Base-by-base conservation (phyloP, 1,140 invertebrate species). In the Drosophila hydei region DNA sequence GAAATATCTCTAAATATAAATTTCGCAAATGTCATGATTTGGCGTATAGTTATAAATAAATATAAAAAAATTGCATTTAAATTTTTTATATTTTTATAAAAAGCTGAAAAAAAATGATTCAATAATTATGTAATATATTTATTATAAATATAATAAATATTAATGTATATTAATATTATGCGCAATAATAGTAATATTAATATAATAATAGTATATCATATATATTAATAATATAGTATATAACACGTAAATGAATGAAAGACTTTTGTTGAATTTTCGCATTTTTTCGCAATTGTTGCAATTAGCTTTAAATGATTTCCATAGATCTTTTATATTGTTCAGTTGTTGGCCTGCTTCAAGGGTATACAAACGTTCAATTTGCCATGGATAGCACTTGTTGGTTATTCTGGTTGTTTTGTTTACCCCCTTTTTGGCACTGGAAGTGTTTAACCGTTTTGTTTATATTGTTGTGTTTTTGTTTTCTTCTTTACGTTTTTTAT, bases 381-480 rank as follows among this genome's bases (percentile, higher is more conserved):
- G 63, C 77, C 72, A 80, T 72, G 63, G 77, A 77, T 77, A 80
- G 52, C 48, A 68, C 51, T 77, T 67, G 55, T 72, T 80, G 77
- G 47, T 72, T 74, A 70, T 81, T 77, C 59, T 81, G 58, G 14
- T 58, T 54, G 30, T 73, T 80, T 79, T 80, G 68, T 68, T 63
- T 72, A 60, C 38, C 48, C 25, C 74, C 59, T 48, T 79, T 73
- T 80, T 80, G 62, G 77, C 77, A 80, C 69, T 80, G 54, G 45
- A 63, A 70, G 33, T 65, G 65, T 70, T 72, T 81, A 27, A 47
- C 69, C 30, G 42, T 38, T 67, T 52, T 72, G 47, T 69, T 60
- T 77, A 73, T 65, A 33, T 54, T 72, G 16, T 54, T 27, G 48
- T 65, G 21, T 40, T 71, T 63, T 43, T 60, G 6, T 42, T 45